Evolutionary conservation across 2,888 invertebrate genomes (phyloP), one percentile per base, ranked within the genome.

Genomic region (Poecilobothrus nobilitatus): DNA sequence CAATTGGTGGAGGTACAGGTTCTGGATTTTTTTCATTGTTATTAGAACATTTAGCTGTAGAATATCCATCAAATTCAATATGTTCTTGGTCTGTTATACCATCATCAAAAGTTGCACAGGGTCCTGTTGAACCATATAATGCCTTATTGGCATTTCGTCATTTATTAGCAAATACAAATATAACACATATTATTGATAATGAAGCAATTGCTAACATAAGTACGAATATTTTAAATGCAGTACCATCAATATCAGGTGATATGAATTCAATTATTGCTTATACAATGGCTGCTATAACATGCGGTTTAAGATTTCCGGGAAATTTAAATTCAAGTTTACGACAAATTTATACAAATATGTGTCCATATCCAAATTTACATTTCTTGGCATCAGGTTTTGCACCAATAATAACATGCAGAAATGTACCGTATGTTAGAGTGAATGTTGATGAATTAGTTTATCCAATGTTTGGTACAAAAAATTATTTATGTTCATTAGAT

Each of bases 311-410:
- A 9, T 95, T 94, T 85, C 94, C 94, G 0, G 95, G 94, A n/a
- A 94, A 95, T 76, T 81, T 95, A 75, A 95, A 94, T 79, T 92
- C 94, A 0, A 94, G 94, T 75, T 82, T 94, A 0, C 84, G 94
- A 22, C 90, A 94, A 80, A 82, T 92, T n/a, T 91, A 91, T 0
- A 91, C 94, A 37, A 95, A 94, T 80, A 94, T 95, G 94, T 92
- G 94, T 1, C 94, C 94, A 0, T 95, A 94, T 84, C 94, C 94
- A 0, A 84, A 91, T 20, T 84, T 94, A 0, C 93, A 94, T 77
- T 93, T 94, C 84, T 92, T 94, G 77, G 91, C 93, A 85, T 91
- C 93, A 4, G 86, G 86, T 20, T 89, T 91, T 77, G 91, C 91
- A 27, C 27, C 27, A 27, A 27, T 22, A 27, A 27, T 27, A 27